Percentiles rank a stretch among this genome's conserved stretches.
These are phyloP conservation scores for Heterocephalus glaber DNA, from an alignment of 2,113 vertebrate genomes.

Conservation along the genomic window DNA sequence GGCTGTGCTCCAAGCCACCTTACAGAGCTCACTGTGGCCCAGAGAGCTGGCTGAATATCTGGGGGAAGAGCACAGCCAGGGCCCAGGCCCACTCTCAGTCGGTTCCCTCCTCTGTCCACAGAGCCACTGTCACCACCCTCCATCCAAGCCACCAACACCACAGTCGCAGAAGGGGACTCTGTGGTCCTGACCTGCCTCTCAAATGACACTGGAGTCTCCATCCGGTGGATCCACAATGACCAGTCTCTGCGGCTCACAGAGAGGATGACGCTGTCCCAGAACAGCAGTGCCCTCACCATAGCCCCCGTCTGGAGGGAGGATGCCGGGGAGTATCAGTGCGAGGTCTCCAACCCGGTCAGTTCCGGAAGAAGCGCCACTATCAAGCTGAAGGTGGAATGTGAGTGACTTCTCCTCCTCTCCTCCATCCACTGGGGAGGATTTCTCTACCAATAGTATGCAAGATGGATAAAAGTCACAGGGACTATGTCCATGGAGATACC, in stretches of 20 bases:
- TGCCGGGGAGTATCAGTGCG: neutral
- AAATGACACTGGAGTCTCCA: neutral
- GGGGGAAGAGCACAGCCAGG: neutral
- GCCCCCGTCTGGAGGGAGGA: neutral
- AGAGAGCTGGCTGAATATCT: neutral
- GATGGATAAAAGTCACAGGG: neutral
- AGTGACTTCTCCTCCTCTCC: neutral
- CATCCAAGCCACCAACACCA: neutral
- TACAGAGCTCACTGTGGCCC: neutral
- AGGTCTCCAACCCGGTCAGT: neutral
- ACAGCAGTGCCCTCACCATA: constrained; percentile 22
- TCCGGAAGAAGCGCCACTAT: neutral
- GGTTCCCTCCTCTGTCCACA: neutral
- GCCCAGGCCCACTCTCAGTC: neutral
- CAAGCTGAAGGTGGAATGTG: neutral
- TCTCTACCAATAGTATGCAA: neutral
- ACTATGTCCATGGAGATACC: neutral
- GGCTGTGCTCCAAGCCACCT: neutral
- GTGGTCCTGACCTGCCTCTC: neutral
- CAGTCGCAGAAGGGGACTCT: neutral
- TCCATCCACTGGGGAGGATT: neutral
- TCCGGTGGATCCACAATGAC: neutral
- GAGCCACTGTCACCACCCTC: neutral
- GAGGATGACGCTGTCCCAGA: neutral
- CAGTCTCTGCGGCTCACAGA: neutral